These are phyloP conservation scores for Acleris literana DNA, from an alignment of 2,888 invertebrate species.

Conservation along the genomic window DNA sequence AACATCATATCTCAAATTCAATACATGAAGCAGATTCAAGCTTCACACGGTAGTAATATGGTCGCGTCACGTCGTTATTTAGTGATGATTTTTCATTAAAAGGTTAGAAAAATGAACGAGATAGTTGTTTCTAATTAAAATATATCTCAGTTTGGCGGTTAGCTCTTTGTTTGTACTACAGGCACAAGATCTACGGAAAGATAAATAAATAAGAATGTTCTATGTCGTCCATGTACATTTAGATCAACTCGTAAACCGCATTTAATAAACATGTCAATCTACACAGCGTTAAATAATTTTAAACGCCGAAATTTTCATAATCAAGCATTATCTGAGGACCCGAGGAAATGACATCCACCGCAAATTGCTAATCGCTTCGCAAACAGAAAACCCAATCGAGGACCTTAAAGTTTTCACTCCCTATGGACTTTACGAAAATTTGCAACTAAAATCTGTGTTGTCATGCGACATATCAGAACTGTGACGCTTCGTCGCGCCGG, in stretches of 20 bases:
- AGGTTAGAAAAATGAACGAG: too few species aligned
- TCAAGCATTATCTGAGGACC: conserved; percentile 67
- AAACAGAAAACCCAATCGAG: conserved; percentile 59
- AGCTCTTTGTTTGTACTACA: too few species aligned
- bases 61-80: too few species aligned
- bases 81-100: too few species aligned
- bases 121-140: too few species aligned
- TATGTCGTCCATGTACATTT: too few species aligned
- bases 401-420: conserved; percentile 59
- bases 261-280: conserved; percentile 54
- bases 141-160: too few species aligned
- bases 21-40: too few species aligned
- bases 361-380: conserved; percentile 69
- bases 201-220: too few species aligned
- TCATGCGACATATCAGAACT: conserved; percentile 77
- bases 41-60: too few species aligned
- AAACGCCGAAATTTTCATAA: conserved; percentile 64
- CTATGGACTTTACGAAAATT: conserved; percentile 60
- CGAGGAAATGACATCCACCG: conserved; percentile 65
- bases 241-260: not conserved
- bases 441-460: conserved; percentile 63
- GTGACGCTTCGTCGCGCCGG: conserved; percentile 61
- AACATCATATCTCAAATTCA: too few species aligned
- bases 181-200: too few species aligned
- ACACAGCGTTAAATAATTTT: conserved; percentile 59